Evolutionary conservation across 2,888 invertebrate species (phyloP).

Genomic region (Ectemnius cavifrons): DNA sequence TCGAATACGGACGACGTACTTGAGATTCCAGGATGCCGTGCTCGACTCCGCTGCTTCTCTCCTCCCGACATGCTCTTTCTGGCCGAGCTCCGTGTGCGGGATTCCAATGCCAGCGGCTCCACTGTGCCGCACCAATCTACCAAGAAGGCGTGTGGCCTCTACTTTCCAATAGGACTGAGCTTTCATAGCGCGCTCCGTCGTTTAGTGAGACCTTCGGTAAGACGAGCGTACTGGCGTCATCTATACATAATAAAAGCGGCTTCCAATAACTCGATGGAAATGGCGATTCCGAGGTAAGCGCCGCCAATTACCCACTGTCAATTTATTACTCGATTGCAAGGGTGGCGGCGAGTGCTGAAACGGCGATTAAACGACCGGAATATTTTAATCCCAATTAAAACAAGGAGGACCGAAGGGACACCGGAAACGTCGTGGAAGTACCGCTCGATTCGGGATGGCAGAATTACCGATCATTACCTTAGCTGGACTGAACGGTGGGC

Average conservation of each 20-base stretch:
- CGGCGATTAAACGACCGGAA: not conserved
- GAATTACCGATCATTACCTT: conserved; percentile 26
- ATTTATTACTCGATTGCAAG: not conserved
- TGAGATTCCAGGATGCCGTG: conserved; percentile 45
- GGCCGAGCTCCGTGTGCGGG: conserved; percentile 42
- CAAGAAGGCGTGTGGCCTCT: too few species aligned
- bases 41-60: conserved; percentile 3
- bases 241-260: not conserved
- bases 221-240: not conserved
- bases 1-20: conserved; percentile 38
- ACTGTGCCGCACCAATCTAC: too few species aligned
- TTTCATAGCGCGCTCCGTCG: conserved; percentile 19
- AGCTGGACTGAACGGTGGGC: conserved; percentile 2
- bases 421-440: not conserved
- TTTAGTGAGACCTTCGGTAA: conserved; percentile 23
- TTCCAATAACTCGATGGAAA: not conserved
- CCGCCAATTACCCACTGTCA: conserved; percentile 5
- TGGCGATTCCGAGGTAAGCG: not conserved
- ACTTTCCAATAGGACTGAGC: too few species aligned
- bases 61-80: conserved; percentile 19
- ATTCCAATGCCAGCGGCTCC: conserved; percentile 29
- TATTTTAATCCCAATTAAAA: conserved; percentile 7
- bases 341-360: not conserved
- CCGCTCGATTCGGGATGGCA: conserved; percentile 9
- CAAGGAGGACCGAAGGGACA: not conserved